Conservation (phyloP, 2,113 vertebrate genomes). For the Saguinus imperator region DNA sequence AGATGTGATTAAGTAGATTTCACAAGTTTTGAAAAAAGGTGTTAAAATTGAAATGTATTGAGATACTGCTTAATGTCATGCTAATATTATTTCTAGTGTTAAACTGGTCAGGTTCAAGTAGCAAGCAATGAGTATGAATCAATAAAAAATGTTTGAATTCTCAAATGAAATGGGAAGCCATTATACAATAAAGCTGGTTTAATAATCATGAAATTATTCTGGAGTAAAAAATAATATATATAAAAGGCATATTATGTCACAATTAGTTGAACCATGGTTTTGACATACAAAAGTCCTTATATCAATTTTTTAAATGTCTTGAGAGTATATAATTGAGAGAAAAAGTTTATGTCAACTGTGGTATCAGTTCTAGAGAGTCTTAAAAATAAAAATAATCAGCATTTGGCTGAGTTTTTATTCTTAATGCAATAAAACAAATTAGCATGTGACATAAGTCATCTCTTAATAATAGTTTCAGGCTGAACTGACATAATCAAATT, state of each 20-base stretch:
- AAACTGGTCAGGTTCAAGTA: slow-evolving; percentile 68
- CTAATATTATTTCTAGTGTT: slow-evolving; percentile 56
- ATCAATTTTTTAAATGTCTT: not conserved
- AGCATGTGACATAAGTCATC: slow-evolving; percentile 39
- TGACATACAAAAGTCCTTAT: slow-evolving; percentile 27
- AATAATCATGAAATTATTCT: slow-evolving; percentile 19
- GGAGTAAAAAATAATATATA: not conserved
- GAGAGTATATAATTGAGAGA: not conserved
- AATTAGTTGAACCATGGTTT: not conserved
- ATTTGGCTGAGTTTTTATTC: slow-evolving; percentile 73
- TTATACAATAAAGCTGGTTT: slow-evolving; percentile 21
- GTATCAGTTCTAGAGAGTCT: slow-evolving; percentile 43
- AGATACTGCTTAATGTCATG: slow-evolving; percentile 54
- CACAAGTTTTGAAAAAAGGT: slow-evolving; percentile 67
- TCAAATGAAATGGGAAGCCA: slow-evolving; percentile 37
- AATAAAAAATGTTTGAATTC: not conserved
- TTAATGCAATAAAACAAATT: slow-evolving; percentile 69
- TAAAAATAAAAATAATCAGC: slow-evolving; percentile 67
- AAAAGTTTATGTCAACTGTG: slow-evolving; percentile 18
- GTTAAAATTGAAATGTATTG: slow-evolving; percentile 52
- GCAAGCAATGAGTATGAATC: slow-evolving; percentile 35
- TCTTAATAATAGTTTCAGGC: slow-evolving; percentile 70
- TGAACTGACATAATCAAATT: slow-evolving; percentile 68
- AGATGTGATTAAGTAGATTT: not conserved
- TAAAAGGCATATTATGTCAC: slow-evolving; percentile 48